Evolutionary conservation across 2,113 vertebrate species (phyloP), one percentile per base, ranked within the genome.

Genomic region (Chloebia gouldiae): DNA sequence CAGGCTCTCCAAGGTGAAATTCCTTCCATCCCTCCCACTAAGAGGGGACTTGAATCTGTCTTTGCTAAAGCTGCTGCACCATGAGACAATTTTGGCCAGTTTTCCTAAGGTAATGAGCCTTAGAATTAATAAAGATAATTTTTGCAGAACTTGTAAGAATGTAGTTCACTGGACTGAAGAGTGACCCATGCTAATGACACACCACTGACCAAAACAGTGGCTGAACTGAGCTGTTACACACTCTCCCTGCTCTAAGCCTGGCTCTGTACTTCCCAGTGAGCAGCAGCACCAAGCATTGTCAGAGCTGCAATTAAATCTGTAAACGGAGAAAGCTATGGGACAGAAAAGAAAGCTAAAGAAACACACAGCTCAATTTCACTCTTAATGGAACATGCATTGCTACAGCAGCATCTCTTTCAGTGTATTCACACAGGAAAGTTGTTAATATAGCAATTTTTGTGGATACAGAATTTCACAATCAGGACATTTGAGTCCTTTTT

Each of bases 181-280:
- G 4, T 21, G 39, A 25, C 9, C 2, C 53, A 42, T 1, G 1
- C 45, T 42, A 77, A 47, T 10, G 18, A 13, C 40, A 71, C 51
- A 50, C 5, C 33, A 33, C 20, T 40, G 39, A 30, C 49, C 44
- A 61, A 40, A 85, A 23, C 11, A 42, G 70, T 13, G 28, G 15
- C 57, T 72, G n/a, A 64, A 59, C 18, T 28, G 3, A 86, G 24
- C 6, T 35, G 9, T 13, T 18, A 11, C 1, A 0, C 8, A 2
- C 14, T 4, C 13, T 31, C 10, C 37, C 60, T 20, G 44, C 63
- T 47, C 33, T 51, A 76, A 86, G 71, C 49, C 40, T 53, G 64
- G 60, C 81, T 84, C 47, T 50, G n/a, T 3, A 13, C 31, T 40
- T 45, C 13, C 51, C 60, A 31, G 30, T 1, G 37, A 88, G 57